Evolutionary conservation across 2,888 invertebrate species (phyloP), one percentile per base, ranked within the genome.

Genomic region (Pheosia tremula): DNA sequence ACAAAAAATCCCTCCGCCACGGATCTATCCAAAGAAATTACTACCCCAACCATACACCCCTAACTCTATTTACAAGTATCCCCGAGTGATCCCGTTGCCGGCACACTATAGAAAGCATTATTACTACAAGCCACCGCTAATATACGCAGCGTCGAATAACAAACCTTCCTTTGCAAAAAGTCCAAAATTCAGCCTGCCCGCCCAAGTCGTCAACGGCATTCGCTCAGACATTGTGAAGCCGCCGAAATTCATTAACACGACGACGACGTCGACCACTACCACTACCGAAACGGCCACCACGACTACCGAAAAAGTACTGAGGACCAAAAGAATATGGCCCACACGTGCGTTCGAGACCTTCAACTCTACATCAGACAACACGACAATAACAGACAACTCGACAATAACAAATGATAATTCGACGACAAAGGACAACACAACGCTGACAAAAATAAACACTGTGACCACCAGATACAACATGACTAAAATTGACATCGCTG

Each of bases 271-370:
- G 9, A 82, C 80, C 6, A 79, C 85, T 9, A 86, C 89, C 5
- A 83, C 89, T 9, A 85, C 81, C 11, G 75, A 72, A 54, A 69
- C 78, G 5, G 71, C 89, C 7, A 89, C 90, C n/a, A 61, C 73
- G 56, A 91, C 93, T 11, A 91, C 93, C 3, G 80, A 76, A 67
- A 87, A 81, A 79, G 70, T 84, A 59, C 71, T 90, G 64, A 84
- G 94, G 77, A 93, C 88, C 53, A 93, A 92, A 79, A 83, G 93
- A 80, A 93, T 93, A 81, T 93, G 93, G 93, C 93, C 93, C 8
- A 89, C 90, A 66, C 84, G 83, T 68, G 58, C 67, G 56, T 52
- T 63, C 55, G 58, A 66, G 41, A 66, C 62, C 69, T 52, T 24
- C 59, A 67, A 67, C 64, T 56, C 50, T 60, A 75, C 64, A 67